Percentiles rank a stretch among this genome's conserved stretches.
These are phyloP conservation scores for Etheostoma perlongum DNA, from an alignment of 2,797 vertebrate genomes.

Conservation along the genomic window DNA sequence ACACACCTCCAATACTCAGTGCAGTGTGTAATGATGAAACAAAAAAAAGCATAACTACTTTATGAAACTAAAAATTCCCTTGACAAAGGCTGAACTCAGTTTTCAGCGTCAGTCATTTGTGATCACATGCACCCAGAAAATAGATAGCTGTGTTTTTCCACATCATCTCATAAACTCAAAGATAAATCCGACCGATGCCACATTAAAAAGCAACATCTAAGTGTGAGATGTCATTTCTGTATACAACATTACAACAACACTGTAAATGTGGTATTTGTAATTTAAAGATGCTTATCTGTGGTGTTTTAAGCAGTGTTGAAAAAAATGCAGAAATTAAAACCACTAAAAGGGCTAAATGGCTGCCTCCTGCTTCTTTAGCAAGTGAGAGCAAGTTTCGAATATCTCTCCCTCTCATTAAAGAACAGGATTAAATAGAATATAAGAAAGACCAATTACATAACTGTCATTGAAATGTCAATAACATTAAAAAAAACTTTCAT, in stretches of 20 bases:
- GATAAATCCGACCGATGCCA: neutral
- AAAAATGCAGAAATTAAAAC: constrained; percentile 4
- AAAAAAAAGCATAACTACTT: neutral
- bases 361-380: neutral
- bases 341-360: neutral
- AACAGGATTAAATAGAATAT: neutral
- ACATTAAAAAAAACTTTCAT: neutral
- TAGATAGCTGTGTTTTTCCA: neutral
- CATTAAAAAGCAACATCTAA: constrained; percentile 4
- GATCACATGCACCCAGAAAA: neutral
- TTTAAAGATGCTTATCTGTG: neutral
- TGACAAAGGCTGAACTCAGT: neutral
- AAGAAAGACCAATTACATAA: neutral
- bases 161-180: neutral
- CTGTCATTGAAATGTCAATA: neutral
- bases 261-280: constrained; percentile 1
- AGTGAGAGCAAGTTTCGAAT: neutral
- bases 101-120: neutral
- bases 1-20: neutral
- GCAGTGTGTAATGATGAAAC: neutral
- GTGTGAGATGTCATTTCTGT: neutral
- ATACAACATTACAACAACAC: neutral
- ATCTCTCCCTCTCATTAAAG: neutral
- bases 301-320: neutral
- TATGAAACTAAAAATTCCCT: neutral